A percentile compares a stretch with the other conserved stretches of the same genome.
Evolutionary conservation across 2,888 invertebrate species (phyloP).

Genomic region (Bombylius major): DNA sequence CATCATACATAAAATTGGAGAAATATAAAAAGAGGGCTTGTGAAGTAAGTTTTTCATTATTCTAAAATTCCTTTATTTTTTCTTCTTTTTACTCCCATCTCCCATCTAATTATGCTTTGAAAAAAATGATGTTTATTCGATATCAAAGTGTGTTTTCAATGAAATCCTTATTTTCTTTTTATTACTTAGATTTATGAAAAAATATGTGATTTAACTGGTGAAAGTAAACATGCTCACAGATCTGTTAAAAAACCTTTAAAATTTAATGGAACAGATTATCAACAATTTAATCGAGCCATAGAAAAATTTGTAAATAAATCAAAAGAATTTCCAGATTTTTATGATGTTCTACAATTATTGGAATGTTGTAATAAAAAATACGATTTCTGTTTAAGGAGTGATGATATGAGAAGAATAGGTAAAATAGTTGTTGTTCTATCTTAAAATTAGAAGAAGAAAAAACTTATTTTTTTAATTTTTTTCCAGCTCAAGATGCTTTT

Average conservation of each 20-base stretch:
- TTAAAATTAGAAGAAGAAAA: neutral
- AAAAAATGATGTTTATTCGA: too few relatives aligned
- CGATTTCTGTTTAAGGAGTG: constrained; percentile 24
- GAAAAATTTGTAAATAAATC: constrained; percentile 33
- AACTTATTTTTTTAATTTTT: constrained; percentile 13
- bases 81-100: too few relatives aligned
- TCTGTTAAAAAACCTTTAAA: constrained; percentile 32
- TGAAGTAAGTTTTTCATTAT: constrained; percentile 19
- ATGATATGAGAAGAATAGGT: constrained; percentile 35
- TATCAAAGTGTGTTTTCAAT: neutral
- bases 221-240: constrained; percentile 32
- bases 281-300: constrained; percentile 32
- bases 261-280: constrained; percentile 30
- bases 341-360: constrained; percentile 36
- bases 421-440: constrained; percentile 3
- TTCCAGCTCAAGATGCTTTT: constrained; percentile 49
- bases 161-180: constrained; percentile 5
- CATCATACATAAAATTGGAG: constrained; percentile 57
- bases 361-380: constrained; percentile 33
- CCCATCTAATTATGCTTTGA: too few relatives aligned
- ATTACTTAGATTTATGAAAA: constrained; percentile 38
- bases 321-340: constrained; percentile 42
- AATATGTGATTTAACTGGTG: constrained; percentile 50
- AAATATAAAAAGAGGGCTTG: constrained; percentile 34
- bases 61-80: neutral